Percentiles rank a stretch among this genome's conserved stretches.
phyloP scores from a whole-genome alignment of 2,888 invertebrate genomes.

The Xylocampa areola region DNA sequence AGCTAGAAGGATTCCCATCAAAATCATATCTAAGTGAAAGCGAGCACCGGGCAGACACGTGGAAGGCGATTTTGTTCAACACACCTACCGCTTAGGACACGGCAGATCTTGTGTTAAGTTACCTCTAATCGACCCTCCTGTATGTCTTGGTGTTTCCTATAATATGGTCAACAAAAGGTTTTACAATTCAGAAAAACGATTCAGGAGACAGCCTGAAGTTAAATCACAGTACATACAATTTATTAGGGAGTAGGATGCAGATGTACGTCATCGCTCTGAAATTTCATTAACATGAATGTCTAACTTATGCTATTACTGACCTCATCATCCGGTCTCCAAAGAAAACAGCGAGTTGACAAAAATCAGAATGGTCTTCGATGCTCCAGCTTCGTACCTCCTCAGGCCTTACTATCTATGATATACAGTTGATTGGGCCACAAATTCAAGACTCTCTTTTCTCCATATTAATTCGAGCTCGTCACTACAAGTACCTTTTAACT shows the following conservation, averaged over 20 bases:
- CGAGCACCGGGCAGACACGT: conserved; percentile 26
- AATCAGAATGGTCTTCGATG: no score
- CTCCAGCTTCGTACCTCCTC: no score
- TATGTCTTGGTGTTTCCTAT: conserved; percentile 13
- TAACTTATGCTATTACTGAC: no score
- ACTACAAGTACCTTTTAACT: no score
- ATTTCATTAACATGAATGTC: neutral
- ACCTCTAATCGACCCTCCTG: neutral
- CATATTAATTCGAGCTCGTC: no score
- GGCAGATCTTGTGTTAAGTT: conserved; percentile 5
- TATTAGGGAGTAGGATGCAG: conserved; percentile 11
- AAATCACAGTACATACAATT: conserved; percentile 7
- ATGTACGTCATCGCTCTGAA: conserved; percentile 13
- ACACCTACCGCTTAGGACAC: conserved; percentile 9
- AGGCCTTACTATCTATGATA: no score
- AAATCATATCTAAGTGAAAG: conserved; percentile 4
- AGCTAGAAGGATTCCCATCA: neutral
- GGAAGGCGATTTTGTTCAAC: conserved; percentile 24
- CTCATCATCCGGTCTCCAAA: no score
- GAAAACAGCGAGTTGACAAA: no score
- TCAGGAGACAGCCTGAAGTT: conserved; percentile 5
- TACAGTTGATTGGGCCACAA: no score
- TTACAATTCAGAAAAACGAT: conserved; percentile 8
- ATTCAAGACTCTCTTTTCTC: no score
- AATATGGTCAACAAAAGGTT: conserved; percentile 14